Evolutionary conservation across 2,888 invertebrate species (phyloP), one percentile per base, ranked within the genome.

Genomic region (Caenorhabditis parvicauda): DNA sequence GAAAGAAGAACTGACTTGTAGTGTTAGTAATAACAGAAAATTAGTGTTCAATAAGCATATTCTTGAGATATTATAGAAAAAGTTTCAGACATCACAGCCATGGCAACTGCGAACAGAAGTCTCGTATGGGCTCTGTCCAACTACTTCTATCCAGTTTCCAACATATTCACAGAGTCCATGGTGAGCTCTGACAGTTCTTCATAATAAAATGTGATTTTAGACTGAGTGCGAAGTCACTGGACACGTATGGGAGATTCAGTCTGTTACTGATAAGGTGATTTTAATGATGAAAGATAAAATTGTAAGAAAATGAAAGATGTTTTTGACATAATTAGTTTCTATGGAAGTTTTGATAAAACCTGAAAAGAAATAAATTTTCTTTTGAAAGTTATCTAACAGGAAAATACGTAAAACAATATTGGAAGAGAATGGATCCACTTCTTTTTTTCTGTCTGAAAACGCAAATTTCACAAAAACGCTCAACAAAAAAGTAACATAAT

Each of bases 211-310:
- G n/a, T 52, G 5, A 47, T 72, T 70, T 38, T 88, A 91, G 82
- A 88, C 89, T 0, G 86, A 89, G 59, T 83, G 90, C 39, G 87
- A 88, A 25, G 84, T 94, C 1, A 90, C 91, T 81, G 92, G 91
- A n/a, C 88, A 89, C 6, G 90, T 90, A 0, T 90, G 92, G 89
- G 90, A 90, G 4, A 86, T 94, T 76, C 54, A 55, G 25, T 35
- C 68, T 2, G 45, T 63, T 12, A 47, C 43, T 1, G 35, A 42
- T 19, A 27, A 19, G 37, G 61, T 62, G 45, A 25, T 49, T 32
- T 9, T 49, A 22, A 24, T 42, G 12, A 14, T 12, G 17, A 42
- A n/a, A n/a, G 12, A 1, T 42, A 17, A 19, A 42, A 17, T 42
- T 12, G 12, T 42, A 12, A 35, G 35, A 35, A 35, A 35, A 1